Conservation (phyloP, 1,140 invertebrate genomes). For the Dendrolimus punctatus region DNA sequence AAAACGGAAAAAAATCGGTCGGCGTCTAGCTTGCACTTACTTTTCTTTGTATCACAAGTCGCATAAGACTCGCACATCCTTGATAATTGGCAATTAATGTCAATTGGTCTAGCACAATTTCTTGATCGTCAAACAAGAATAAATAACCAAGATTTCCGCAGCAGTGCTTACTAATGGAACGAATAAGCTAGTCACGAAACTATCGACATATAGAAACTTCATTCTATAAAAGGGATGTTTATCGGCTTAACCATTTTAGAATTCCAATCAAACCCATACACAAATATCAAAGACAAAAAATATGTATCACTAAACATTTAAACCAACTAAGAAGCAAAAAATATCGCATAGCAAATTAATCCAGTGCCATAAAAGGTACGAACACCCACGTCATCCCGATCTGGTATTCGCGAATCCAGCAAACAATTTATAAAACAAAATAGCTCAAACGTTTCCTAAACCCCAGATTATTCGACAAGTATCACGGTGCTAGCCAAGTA, state of each 20-base stretch:
- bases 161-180: background rate
- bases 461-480: conserved; percentile 27
- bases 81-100: conserved; percentile 7
- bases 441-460: conserved; percentile 62
- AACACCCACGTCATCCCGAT: conserved; percentile 51
- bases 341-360: conserved; percentile 53
- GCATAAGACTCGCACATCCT: conserved; percentile 1
- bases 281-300: conserved; percentile 6
- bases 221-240: conserved; percentile 1
- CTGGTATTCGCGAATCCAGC: conserved; percentile 39
- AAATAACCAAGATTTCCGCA: background rate
- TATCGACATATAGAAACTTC: background rate
- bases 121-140: background rate
- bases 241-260: conserved; percentile 2
- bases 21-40: conserved; percentile 11
- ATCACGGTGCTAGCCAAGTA: conserved; percentile 10
- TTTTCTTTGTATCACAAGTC: conserved; percentile 5
- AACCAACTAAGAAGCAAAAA: conserved; percentile 35
- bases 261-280: no score
- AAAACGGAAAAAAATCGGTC: conserved; percentile 64
- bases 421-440: conserved; percentile 61
- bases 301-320: conserved; percentile 12
- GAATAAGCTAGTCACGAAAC: no score
- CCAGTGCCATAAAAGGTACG: conserved; percentile 50
- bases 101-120: no score